Base-by-base conservation (phyloP, 2,888 invertebrate species). In the Neoaliturus tenellus region DNA sequence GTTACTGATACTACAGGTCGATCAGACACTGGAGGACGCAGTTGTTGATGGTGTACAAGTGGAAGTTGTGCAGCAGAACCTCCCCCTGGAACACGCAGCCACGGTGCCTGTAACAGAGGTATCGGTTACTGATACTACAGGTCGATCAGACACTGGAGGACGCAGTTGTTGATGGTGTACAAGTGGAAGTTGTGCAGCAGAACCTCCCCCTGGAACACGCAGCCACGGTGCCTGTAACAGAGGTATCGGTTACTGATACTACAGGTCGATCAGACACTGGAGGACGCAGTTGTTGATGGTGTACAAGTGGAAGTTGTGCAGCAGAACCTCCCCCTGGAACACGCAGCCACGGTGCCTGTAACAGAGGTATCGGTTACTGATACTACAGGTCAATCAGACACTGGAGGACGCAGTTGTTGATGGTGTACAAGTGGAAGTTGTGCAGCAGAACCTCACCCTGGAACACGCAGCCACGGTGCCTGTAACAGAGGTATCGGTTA, bases 81-180 rank as follows among this genome's bases (percentile, higher is more conserved):
- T 67, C 67, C 25, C 28, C 28, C 28, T 67, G 8, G 39, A 39
- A 39, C 39, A 39, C 39, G 12, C 39, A 39, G 39, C 39, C 39
- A 8, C 39, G 6, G 39, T 8, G 39, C n/a, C n/a, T n/a, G n/a
- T n/a, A n/a, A n/a, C n/a, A n/a, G n/a, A n/a, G n/a, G n/a, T n/a
- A n/a, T n/a, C n/a, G n/a, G n/a, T n/a, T n/a, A n/a, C n/a, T n/a
- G n/a, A n/a, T n/a, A n/a, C n/a, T n/a, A n/a, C n/a, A n/a, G n/a
- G n/a, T 71, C 39, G 4, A 71, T 4, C 4, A 71, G 4, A n/a
- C 71, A 71, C 39, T 71, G 33, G 6, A 71, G 8, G 3, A 71
- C 14, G 39, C 71, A 71, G 71, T 71, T 71, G 39, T 39, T 35
- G n/a, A n/a, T 28, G 17, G 71, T 35, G 39, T 71, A 71, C 8